Percentiles rank a stretch among this genome's conserved stretches.
These are phyloP conservation scores for Drosophila picticornis DNA, from an alignment of 2,888 invertebrate genomes.

Conservation along the genomic window DNA sequence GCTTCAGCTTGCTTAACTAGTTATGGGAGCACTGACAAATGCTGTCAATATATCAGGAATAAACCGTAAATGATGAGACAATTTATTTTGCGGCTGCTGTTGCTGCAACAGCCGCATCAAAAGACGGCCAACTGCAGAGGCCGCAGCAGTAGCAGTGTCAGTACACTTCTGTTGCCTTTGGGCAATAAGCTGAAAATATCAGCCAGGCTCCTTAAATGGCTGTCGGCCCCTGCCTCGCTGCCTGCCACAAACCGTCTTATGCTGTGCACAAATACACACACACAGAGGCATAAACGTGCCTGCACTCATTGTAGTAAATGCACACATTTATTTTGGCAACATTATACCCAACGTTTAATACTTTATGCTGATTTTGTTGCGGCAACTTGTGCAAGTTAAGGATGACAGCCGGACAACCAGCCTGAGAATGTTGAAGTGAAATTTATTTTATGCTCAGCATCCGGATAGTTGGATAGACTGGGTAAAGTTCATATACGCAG, in stretches of 20 bases:
- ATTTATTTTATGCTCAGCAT: constrained; percentile 64
- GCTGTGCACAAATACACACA: constrained; percentile 21
- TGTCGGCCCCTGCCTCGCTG: constrained; percentile 48
- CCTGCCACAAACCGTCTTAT: constrained; percentile 23
- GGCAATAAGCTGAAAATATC: constrained; percentile 66
- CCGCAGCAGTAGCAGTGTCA: constrained; percentile 8
- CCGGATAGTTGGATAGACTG: constrained; percentile 33
- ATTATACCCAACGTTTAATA: constrained; percentile 70
- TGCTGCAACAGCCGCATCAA: constrained; percentile 31
- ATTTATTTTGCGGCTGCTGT: constrained; percentile 67
- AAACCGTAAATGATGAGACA: constrained; percentile 73
- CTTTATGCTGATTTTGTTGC: constrained; percentile 73
- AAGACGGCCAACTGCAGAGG: background rate
- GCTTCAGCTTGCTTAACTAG: constrained; percentile 16
- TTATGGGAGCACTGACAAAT: constrained; percentile 66
- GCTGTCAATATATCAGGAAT: constrained; percentile 72
- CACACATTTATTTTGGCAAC: constrained; percentile 67
- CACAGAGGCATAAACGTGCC: constrained; percentile 9
- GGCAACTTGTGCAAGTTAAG: constrained; percentile 37
- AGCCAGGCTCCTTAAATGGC: constrained; percentile 63
- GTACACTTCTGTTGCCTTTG: constrained; percentile 40
- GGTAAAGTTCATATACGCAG: constrained; percentile 59
- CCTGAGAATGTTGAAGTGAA: constrained; percentile 28
- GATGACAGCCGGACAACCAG: constrained; percentile 3
- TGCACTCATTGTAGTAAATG: constrained; percentile 10